These are phyloP conservation scores for Poecilia velifera DNA, from an alignment of 2,797 vertebrate genomes.

Conservation along the genomic window DNA sequence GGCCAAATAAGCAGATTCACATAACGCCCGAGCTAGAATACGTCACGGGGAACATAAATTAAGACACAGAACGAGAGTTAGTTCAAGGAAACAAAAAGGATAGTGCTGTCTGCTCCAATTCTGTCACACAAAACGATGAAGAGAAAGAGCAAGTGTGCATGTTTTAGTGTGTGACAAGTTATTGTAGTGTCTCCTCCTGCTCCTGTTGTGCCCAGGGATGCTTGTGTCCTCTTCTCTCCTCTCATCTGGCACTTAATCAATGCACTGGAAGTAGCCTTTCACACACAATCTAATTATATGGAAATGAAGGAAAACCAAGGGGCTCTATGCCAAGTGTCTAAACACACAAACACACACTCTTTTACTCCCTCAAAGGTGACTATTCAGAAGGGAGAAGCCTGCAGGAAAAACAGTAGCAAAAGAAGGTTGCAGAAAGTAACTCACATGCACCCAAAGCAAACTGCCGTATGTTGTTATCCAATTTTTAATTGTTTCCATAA, in stretches of 20 bases:
- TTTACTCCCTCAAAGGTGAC: conserved; percentile 8
- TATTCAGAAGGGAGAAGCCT: conserved; percentile 18
- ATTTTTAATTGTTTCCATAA: conserved; percentile 36
- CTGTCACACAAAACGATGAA: conserved; percentile 64
- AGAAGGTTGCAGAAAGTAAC: conserved; percentile 29
- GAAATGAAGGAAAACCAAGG: conserved; percentile 90
- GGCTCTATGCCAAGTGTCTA: conserved; percentile 83
- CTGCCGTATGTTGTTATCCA: conserved; percentile 10
- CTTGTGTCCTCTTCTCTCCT: conserved; percentile 62
- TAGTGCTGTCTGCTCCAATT: conserved; percentile 76
- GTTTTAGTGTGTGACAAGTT: conserved; percentile 34
- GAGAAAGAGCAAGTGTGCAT: conserved; percentile 50
- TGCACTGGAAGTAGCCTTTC: conserved; percentile 93
- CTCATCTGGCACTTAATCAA: conserved; percentile 91
- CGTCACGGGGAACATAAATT: conserved; percentile 75
- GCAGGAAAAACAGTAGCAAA: conserved; percentile 11
- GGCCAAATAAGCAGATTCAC: conserved; percentile 70
- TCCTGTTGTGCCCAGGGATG: conserved; percentile 49
- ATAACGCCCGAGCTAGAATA: conserved; percentile 62
- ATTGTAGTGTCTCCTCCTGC: conserved; percentile 64
- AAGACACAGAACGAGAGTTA: conserved; percentile 66
- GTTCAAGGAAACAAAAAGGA: conserved; percentile 63
- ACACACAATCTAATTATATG: conserved; percentile 97
- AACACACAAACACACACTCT: conserved; percentile 14
- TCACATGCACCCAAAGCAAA: conserved; percentile 6